Evolutionary conservation across 1,140 invertebrate genomes (phyloP).

Genomic region (Megalonaias nervosa): DNA sequence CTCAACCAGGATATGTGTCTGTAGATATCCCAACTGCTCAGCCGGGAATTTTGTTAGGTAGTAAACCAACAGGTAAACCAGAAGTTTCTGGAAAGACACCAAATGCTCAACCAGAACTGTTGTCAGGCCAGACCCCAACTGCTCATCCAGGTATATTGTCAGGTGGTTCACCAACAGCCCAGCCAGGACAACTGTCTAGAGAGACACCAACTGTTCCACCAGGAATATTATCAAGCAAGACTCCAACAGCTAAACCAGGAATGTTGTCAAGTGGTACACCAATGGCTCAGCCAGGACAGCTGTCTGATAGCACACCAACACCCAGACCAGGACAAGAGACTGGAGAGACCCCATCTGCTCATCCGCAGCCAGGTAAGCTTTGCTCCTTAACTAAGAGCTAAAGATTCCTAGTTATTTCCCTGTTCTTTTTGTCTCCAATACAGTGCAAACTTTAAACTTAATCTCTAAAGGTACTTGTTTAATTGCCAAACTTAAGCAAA

Average conservation of each 20-base stretch:
- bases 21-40: slow-evolving; percentile 21
- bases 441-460: no score
- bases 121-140: slow-evolving; percentile 6
- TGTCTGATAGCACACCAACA: slow-evolving; percentile 7
- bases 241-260: slow-evolving; percentile 14
- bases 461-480: no score
- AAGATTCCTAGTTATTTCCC: no score
- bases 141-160: slow-evolving; percentile 12
- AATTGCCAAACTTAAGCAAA: no score
- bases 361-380: not conserved
- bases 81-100: slow-evolving; percentile 1
- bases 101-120: slow-evolving; percentile 11
- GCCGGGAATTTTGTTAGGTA: not conserved
- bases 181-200: slow-evolving; percentile 10
- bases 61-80: slow-evolving; percentile 23
- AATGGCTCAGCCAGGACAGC: slow-evolving; percentile 8
- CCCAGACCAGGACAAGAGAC: slow-evolving; percentile 5
- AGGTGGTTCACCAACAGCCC: slow-evolving; percentile 8
- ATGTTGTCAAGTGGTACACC: not conserved
- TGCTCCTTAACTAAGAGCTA: no score
- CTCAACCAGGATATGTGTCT: not conserved
- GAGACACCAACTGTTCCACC: slow-evolving; percentile 21
- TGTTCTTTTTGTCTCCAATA: no score
- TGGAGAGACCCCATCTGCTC: slow-evolving; percentile 9
- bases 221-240: not conserved